phyloP scores from a whole-genome alignment of 2,113 vertebrate species.

The Sylvietta virens region DNA sequence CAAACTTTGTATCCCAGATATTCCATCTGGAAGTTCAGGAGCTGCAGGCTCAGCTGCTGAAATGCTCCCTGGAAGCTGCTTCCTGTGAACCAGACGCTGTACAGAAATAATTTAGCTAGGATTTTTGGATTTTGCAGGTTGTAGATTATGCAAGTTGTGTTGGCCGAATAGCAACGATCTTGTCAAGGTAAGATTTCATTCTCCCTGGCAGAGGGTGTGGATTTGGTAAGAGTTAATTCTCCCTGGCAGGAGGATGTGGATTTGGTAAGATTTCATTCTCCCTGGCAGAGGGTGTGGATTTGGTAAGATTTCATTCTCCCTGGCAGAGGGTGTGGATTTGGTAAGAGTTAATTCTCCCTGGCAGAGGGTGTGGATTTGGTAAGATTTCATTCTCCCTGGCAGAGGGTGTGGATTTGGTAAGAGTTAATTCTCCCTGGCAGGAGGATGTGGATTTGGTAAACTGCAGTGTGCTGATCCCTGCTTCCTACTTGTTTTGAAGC shows the following conservation, averaged over 20 bases:
- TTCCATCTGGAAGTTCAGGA: not conserved
- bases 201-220: not conserved
- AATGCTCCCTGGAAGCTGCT: not conserved
- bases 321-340: not conserved
- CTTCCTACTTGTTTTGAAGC: not conserved
- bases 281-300: not conserved
- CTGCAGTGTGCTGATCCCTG: not conserved
- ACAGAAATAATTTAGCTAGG: not conserved
- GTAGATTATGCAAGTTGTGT: constrained; percentile 47
- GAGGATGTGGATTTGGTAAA: not conserved
- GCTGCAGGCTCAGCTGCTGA: not conserved
- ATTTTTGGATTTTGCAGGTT: constrained; percentile 62
- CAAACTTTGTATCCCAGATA: not conserved
- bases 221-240: not conserved
- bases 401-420: not conserved
- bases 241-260: not conserved
- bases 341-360: not conserved
- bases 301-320: not conserved
- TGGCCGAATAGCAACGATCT: constrained; percentile 62
- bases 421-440: not conserved
- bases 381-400: not conserved
- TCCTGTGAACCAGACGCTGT: not conserved
- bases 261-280: too few species aligned
- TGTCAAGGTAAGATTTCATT: constrained; percentile 68
- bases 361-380: constrained; percentile 42